phyloP scores from a whole-genome alignment of 1,140 invertebrate species.

The Drosophila grimshawi region DNA sequence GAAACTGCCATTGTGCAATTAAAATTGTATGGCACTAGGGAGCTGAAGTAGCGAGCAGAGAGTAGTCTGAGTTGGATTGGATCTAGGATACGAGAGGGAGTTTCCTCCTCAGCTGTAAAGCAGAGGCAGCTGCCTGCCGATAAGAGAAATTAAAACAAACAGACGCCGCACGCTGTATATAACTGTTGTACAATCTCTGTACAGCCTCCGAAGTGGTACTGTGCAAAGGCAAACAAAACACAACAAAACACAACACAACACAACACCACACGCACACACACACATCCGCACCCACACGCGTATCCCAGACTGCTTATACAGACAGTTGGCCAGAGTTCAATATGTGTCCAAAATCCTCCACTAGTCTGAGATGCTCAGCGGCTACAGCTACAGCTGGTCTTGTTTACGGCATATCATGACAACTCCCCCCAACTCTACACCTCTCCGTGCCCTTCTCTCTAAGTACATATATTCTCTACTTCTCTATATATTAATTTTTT shows the following conservation, averaged over 20 bases:
- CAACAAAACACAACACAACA: too few relatives aligned
- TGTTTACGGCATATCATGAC: slow-evolving; percentile 80
- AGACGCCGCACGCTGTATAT: slow-evolving; percentile 50
- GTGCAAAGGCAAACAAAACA: slow-evolving; percentile 58
- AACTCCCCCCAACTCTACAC: slow-evolving; percentile 30
- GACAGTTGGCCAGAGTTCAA: slow-evolving; percentile 49
- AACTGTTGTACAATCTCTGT: slow-evolving; percentile 65
- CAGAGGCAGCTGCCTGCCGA: slow-evolving; percentile 67
- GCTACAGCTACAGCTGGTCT: slow-evolving; percentile 61
- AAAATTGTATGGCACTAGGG: slow-evolving; percentile 79
- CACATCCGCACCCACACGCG: slow-evolving; percentile 18
- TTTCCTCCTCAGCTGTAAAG: not conserved
- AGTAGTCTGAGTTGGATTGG: slow-evolving; percentile 26
- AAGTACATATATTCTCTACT: not conserved
- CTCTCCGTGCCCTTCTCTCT: not conserved
- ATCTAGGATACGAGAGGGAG: slow-evolving; percentile 10
- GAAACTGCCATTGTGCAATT: slow-evolving; percentile 77
- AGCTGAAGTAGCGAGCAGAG: slow-evolving; percentile 47
- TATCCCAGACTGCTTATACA: slow-evolving; percentile 4
- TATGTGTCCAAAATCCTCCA: slow-evolving; percentile 53
- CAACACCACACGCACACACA: too few relatives aligned
- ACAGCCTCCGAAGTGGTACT: slow-evolving; percentile 78
- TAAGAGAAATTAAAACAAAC: slow-evolving; percentile 82
- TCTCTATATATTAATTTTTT: slow-evolving; percentile 24
- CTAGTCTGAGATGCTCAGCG: slow-evolving; percentile 20